Evolutionary conservation across 2,888 invertebrate species (phyloP).

Genomic region (Embidobia sp.): DNA sequence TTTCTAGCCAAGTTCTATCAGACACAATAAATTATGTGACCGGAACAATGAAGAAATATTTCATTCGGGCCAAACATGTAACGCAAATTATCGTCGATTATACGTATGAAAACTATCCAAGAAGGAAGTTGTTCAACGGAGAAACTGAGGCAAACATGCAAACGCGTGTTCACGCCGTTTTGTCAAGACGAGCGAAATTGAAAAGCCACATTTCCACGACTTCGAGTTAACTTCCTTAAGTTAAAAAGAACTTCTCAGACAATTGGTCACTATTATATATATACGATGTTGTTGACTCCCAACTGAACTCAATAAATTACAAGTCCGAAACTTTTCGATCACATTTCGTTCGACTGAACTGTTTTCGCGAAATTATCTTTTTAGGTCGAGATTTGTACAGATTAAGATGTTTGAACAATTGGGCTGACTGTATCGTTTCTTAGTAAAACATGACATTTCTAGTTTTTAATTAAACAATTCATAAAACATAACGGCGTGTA

Average conservation of each 20-base stretch:
- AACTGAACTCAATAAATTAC: neutral
- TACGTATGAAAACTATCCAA: slow-evolving; percentile 7
- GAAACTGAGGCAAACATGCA: slow-evolving; percentile 52
- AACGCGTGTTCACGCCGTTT: slow-evolving; percentile 50
- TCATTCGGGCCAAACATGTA: too few species aligned
- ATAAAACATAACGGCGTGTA: too few species aligned
- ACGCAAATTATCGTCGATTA: too few species aligned
- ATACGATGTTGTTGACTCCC: neutral
- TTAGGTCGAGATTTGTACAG: neutral
- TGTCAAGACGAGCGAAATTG: slow-evolving; percentile 56
- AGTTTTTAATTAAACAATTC: too few species aligned
- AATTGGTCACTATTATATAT: neutral
- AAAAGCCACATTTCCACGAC: slow-evolving; percentile 59
- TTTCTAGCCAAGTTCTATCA: too few species aligned
- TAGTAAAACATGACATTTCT: too few species aligned
- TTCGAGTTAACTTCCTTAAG: slow-evolving; percentile 11
- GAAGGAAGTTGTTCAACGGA: too few species aligned
- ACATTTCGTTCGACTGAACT: neutral
- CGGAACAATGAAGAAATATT: too few species aligned
- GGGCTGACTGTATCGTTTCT: neutral
- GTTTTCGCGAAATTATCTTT: neutral
- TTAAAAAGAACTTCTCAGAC: neutral
- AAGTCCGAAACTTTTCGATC: neutral
- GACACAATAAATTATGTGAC: too few species aligned
- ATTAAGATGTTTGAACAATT: neutral